Base-by-base conservation (phyloP, 2,797 vertebrate genomes). In the Mus minutoides region DNA sequence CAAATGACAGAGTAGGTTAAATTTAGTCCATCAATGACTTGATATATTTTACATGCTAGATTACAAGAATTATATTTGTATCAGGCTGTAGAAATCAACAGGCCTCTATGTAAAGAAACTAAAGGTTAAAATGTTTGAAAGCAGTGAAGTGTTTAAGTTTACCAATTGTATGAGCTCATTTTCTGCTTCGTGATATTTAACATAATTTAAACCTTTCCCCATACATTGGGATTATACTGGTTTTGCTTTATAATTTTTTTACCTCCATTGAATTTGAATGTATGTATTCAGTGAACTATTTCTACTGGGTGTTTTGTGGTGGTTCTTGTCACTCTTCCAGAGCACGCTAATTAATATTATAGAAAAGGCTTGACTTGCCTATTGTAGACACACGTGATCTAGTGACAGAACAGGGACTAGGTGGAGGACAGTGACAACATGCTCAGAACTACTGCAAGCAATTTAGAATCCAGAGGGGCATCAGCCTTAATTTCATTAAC, bases 1-100 rank as follows among this genome's bases (percentile, higher is more conserved):
- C 69, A 78, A 43, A 34, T 71, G 14, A 29, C 24, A 71, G 69
- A 54, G 29, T 56, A 34, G 11, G 34, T 43, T 49, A 90, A 76
- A 79, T 69, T 60, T 87, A 92, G 29, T 91, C 31, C 19, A 67
- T 67, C 67, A 54, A 62, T 62, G 73, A 6, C 9, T 89, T 75
- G 49, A 56, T 11, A n/a, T 73, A 73, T 56, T 90, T 92, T 75
- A 37, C 71, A n/a, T 83, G 9, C 24, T 80, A n/a, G 37, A 78
- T 67, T 89, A 21, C 83, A 52, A 85, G 76, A 95, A 76, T 94
- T 95, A 2, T 34, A 69, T 84, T 90, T 92, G 0, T 80, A 7
- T 82, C 26, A 52, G 31, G 54, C 11, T 34, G 31, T 89, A 69
- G 31, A 19, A 91, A 54, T 60, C 60, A 83, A 75, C 0, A 88